These are phyloP conservation scores for Ephestia elutella DNA, from an alignment of 1,140 invertebrate genomes.

Conservation along the genomic window DNA sequence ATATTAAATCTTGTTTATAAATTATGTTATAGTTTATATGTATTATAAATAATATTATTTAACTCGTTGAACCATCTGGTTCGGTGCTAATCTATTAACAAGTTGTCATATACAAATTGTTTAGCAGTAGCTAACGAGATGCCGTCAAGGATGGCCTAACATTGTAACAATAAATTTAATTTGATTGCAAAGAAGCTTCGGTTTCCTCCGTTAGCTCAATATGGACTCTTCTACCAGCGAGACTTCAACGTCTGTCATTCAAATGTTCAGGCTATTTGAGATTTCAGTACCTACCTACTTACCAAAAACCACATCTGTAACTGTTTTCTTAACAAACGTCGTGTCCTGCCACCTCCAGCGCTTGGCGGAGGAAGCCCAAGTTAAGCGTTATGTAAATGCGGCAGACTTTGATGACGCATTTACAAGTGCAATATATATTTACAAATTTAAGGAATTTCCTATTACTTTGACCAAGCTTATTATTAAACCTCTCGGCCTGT, in stretches of 20 bases:
- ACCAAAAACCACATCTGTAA: no score
- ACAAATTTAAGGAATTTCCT: not conserved
- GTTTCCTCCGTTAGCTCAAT: no score
- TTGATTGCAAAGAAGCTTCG: no score
- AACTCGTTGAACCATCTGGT: not conserved
- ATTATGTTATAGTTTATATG: not conserved
- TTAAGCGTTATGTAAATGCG: not conserved
- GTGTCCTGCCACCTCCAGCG: no score
- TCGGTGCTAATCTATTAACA: not conserved
- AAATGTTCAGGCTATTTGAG: no score
- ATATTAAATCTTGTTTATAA: not conserved
- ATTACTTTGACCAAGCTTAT: not conserved
- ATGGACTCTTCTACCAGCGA: no score
- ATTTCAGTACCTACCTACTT: no score
- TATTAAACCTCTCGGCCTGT: not conserved
- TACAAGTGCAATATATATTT: not conserved
- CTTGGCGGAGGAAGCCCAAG: no score
- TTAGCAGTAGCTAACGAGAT: not conserved
- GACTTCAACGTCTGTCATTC: no score
- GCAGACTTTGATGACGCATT: not conserved
- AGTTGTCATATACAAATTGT: not conserved
- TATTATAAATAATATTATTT: not conserved
- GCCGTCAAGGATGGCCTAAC: not conserved
- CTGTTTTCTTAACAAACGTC: no score
- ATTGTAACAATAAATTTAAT: not conserved